Base-by-base conservation (phyloP, 2,888 invertebrate genomes). In the Drosophila mercatorum region DNA sequence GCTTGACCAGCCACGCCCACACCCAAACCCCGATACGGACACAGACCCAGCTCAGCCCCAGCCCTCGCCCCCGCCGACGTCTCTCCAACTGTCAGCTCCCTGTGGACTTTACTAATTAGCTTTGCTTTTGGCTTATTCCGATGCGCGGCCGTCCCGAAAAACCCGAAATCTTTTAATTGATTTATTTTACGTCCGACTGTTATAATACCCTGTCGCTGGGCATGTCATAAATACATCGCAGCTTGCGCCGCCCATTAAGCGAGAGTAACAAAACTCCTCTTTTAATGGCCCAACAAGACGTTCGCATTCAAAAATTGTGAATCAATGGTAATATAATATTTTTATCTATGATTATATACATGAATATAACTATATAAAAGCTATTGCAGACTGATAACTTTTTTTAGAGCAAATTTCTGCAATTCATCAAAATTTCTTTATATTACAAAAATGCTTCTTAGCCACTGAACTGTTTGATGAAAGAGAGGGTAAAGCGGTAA, bases 81-180 rank as follows among this genome's bases (percentile, higher is more conserved):
- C 26, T 10, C n/a, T 38, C 56, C 17, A 41, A 28, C 31, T 44
- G 43, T 55, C 49, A 43, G 62, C 62, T 55, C 46, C 36, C 60
- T 40, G 38, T 57, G 64, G 49, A 52, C 64, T 49, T 67, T 63
- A 62, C 68, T 78, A 76, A 78, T 76, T 80, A 80, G 78, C 67
- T 80, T 68, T 67, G 59, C 55, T 40, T 70, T 75, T 55, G 75
- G 63, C 66, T 67, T 68, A 65, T 58, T 47, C 31, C 14, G 28
- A 44, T 70, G 70, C 43, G 7, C 34, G 34, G 40, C 38, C 28
- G 44, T 34, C 51, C 55, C 62, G 38, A 70, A 61, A 69, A 31
- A 22, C 59, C 17, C 36, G 12, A 72, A 80, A 80, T 80, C 76
- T 65, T 75, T 68, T 76, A 75, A 75, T 78, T 78, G 80, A 78